Evolutionary conservation across 2,113 vertebrate species (phyloP).

Genomic region (Anas platyrhynchos): DNA sequence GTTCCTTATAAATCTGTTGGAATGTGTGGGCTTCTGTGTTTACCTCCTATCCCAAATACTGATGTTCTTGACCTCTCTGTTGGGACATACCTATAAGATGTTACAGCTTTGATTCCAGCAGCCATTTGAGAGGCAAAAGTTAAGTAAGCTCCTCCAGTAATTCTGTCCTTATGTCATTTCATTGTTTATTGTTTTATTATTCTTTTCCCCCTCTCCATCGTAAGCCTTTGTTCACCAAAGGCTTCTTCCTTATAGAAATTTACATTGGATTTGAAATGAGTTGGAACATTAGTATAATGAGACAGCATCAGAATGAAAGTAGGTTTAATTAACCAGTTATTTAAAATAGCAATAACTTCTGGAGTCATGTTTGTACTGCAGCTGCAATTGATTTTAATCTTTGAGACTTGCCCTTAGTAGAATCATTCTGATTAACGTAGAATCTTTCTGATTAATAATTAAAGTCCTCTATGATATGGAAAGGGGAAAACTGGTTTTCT

Average conservation of each 20-base stretch:
- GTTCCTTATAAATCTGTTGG: neutral
- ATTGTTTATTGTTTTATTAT: neutral
- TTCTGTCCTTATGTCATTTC: neutral
- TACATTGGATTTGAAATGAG: constrained; percentile 13
- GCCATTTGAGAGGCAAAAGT: neutral
- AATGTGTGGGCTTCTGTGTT: neutral
- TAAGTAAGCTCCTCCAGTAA: neutral
- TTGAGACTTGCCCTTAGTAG: neutral
- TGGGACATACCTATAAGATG: neutral
- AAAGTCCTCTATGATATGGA: neutral
- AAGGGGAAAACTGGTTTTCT: constrained; percentile 29
- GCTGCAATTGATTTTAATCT: constrained; percentile 49
- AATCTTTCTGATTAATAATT: constrained; percentile 34
- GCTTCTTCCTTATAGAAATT: constrained; percentile 1
- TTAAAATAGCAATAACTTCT: constrained; percentile 42
- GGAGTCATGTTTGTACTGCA: constrained; percentile 6
- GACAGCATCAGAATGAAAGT: constrained; percentile 13
- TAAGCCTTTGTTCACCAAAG: neutral
- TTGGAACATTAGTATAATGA: constrained; percentile 27
- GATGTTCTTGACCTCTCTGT: neutral
- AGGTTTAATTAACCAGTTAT: constrained; percentile 35
- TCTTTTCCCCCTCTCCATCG: neutral
- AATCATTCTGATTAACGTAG: neutral
- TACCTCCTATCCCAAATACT: neutral
- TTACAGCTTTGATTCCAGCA: neutral